Conservation (phyloP, 2,113 vertebrate genomes). For the Prunella himalayana region DNA sequence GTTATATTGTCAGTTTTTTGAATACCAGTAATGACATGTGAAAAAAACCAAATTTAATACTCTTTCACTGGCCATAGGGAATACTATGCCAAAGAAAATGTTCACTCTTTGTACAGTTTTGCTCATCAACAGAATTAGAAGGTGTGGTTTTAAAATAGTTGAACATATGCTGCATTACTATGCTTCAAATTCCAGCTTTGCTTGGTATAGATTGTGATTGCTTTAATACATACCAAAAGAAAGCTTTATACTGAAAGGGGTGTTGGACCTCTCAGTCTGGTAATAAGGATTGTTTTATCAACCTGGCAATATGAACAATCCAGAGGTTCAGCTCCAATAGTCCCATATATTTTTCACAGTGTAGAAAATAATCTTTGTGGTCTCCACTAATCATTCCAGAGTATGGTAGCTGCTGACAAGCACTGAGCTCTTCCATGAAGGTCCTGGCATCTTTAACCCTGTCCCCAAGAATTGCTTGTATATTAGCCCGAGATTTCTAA, state of each 20-base stretch:
- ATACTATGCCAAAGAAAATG: not conserved
- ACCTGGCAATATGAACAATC: not conserved
- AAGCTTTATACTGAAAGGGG: not conserved
- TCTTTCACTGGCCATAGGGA: not conserved
- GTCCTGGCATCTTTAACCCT: not conserved
- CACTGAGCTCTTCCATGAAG: not conserved
- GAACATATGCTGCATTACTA: not conserved
- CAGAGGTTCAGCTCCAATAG: not conserved
- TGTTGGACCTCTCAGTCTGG: not conserved
- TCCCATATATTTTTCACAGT: not conserved
- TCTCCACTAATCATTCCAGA: not conserved
- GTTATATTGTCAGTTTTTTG: not conserved
- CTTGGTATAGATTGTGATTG: not conserved
- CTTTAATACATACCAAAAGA: not conserved
- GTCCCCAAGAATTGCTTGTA: not conserved
- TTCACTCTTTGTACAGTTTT: not conserved
- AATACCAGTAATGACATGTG: not conserved
- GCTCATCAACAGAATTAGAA: not conserved
- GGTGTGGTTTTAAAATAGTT: not conserved
- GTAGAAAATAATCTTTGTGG: not conserved
- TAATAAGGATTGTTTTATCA: not conserved
- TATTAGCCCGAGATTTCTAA: not conserved
- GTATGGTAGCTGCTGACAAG: not conserved
- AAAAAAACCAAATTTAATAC: not conserved
- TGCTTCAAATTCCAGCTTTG: not conserved